Conservation (phyloP, 2,888 invertebrate species). For the Monoplex corrugatus region DNA sequence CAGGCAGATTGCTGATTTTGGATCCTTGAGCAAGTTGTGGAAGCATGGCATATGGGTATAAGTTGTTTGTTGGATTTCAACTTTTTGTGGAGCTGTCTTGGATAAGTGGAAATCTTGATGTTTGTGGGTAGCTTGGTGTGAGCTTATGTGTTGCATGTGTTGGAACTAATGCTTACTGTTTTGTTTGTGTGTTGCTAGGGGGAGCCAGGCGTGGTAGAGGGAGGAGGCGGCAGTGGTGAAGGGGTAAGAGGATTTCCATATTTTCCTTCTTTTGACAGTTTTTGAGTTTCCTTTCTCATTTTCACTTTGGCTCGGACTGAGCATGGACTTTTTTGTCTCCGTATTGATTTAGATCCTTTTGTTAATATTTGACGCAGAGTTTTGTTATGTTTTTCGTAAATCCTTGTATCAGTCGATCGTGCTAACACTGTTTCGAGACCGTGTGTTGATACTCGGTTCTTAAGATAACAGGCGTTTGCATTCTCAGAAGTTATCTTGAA, state of each 20-base stretch:
- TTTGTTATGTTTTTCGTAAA: too few relatives aligned
- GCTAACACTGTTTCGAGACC: too few relatives aligned
- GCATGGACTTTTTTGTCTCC: too few relatives aligned
- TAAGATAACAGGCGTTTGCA: too few relatives aligned
- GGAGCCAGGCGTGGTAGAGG: constrained; percentile 74
- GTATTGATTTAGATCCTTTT: too few relatives aligned
- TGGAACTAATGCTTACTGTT: constrained; percentile 44
- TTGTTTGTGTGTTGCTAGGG: constrained; percentile 65
- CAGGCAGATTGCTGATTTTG: background rate
- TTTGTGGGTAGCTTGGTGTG: background rate
- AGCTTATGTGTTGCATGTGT: constrained; percentile 30
- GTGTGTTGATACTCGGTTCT: too few relatives aligned
- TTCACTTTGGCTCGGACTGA: background rate
- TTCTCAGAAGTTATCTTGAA: too few relatives aligned
- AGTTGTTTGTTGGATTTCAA: background rate
- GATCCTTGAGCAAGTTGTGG: background rate
- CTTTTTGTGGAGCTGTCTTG: background rate
- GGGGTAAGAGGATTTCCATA: constrained; percentile 68
- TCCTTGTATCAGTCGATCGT: too few relatives aligned
- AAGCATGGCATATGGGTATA: background rate
- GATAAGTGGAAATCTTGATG: background rate
- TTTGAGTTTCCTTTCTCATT: background rate
- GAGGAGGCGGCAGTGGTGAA: constrained; percentile 74
- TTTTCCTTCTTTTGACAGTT: background rate
- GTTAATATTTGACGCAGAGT: too few relatives aligned